Percentiles rank a stretch among this genome's conserved stretches.
phyloP scores from a whole-genome alignment of 2,888 invertebrate species.

The Tachystola acroxantha region DNA sequence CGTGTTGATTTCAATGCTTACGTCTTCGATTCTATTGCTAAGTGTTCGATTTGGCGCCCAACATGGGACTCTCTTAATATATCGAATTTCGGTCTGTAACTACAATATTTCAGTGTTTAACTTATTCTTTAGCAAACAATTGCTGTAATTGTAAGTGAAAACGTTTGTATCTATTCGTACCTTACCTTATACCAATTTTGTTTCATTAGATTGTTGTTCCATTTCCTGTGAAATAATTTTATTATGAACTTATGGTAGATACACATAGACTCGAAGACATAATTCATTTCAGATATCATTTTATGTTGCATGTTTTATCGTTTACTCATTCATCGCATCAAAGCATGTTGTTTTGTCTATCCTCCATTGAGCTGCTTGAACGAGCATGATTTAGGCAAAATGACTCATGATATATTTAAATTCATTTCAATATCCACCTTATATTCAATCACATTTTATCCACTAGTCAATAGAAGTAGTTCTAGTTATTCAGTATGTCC shows the following conservation, averaged over 20 bases:
- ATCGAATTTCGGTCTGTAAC: no score
- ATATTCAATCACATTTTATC: background rate
- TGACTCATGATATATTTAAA: background rate
- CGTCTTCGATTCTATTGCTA: slow-evolving; percentile 37
- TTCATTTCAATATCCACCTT: background rate
- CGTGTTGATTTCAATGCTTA: slow-evolving; percentile 52
- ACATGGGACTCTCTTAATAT: no score
- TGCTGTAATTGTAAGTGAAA: no score
- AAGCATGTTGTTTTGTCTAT: slow-evolving; percentile 31
- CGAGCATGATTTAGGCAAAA: slow-evolving; percentile 11
- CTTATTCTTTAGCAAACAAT: no score
- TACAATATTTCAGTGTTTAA: no score
- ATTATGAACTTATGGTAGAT: no score
- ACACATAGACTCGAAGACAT: no score
- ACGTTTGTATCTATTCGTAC: no score
- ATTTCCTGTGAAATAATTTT: no score
- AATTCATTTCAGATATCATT: slow-evolving; percentile 43
- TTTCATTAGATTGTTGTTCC: no score
- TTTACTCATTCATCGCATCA: slow-evolving; percentile 31
- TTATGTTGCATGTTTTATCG: slow-evolving; percentile 64
- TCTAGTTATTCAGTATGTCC: background rate
- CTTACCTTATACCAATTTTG: no score
- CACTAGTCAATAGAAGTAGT: background rate
- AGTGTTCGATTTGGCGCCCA: slow-evolving; percentile 17
- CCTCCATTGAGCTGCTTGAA: slow-evolving; percentile 6